phyloP scores from a whole-genome alignment of 2,888 invertebrate genomes.

The Acleris literana region DNA sequence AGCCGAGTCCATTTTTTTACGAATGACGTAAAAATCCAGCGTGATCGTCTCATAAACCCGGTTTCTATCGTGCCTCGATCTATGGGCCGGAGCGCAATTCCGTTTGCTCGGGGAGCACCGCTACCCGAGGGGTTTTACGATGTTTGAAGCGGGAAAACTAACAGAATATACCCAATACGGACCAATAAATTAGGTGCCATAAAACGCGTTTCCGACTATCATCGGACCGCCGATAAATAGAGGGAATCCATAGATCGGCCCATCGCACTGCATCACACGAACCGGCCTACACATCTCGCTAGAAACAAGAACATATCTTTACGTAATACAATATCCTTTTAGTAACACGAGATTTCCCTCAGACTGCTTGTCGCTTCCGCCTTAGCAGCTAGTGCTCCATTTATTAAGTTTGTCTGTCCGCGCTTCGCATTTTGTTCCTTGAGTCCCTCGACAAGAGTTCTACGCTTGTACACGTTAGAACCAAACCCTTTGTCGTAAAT shows the following conservation, averaged over 20 bases:
- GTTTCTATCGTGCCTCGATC: slow-evolving; percentile 14
- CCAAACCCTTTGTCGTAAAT: background rate
- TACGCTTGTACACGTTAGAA: background rate
- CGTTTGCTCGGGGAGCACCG: slow-evolving; percentile 5
- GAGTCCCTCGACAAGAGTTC: background rate
- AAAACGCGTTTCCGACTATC: slow-evolving; percentile 13
- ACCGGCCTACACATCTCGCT: background rate
- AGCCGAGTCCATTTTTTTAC: slow-evolving; percentile 3
- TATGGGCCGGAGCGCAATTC: slow-evolving; percentile 14
- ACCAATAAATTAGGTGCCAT: slow-evolving; percentile 12
- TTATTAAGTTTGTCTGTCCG: slow-evolving; percentile 16
- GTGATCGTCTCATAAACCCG: slow-evolving; percentile 19
- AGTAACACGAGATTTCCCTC: slow-evolving; percentile 22
- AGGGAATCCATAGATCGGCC: background rate
- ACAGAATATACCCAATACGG: slow-evolving; percentile 29
- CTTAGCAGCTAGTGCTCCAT: slow-evolving; percentile 1
- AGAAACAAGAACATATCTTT: slow-evolving; percentile 1
- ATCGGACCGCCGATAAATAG: background rate
- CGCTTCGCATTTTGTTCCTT: background rate
- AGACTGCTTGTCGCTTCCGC: slow-evolving; percentile 1
- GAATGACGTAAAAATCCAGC: slow-evolving; percentile 6
- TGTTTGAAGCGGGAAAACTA: slow-evolving; percentile 30
- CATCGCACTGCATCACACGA: background rate
- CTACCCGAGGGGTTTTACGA: slow-evolving; percentile 21
- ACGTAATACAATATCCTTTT: slow-evolving; percentile 25